Conservation (phyloP, 2,797 vertebrate genomes). For the Sebastiscus albofasciatus region DNA sequence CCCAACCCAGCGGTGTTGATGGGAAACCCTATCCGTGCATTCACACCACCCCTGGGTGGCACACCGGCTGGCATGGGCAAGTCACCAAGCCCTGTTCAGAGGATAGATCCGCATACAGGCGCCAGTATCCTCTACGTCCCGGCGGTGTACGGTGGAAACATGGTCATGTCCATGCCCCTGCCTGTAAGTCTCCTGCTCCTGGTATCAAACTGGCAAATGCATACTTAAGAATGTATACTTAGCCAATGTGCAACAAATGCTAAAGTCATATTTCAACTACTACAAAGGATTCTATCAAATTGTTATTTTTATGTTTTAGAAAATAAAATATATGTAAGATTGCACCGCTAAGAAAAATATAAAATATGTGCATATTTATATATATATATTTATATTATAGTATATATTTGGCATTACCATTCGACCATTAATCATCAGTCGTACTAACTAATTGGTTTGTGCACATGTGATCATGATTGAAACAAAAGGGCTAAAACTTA, state of each 20-base stretch:
- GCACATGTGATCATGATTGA: neutral
- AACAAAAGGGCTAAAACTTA: neutral
- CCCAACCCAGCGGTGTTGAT: slow-evolving; percentile 94
- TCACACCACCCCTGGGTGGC: slow-evolving; percentile 92
- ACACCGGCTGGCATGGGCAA: slow-evolving; percentile 91
- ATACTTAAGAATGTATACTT: neutral
- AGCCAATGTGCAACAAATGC: neutral
- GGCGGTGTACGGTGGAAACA: slow-evolving; percentile 97
- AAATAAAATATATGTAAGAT: neutral
- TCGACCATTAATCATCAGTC: neutral
- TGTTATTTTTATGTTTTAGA: neutral
- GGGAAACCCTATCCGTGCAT: slow-evolving; percentile 96
- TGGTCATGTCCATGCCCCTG: slow-evolving; percentile 99
- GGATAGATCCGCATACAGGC: slow-evolving; percentile 97
- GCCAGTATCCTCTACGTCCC: slow-evolving; percentile 98
- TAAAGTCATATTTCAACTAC: neutral
- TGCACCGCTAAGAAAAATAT: neutral
- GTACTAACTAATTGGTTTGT: neutral
- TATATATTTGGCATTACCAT: neutral
- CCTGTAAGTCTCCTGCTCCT: slow-evolving; percentile 85
- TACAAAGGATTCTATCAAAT: neutral
- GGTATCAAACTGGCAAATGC: neutral
- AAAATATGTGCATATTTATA: neutral
- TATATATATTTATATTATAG: no score
- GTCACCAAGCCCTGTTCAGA: slow-evolving; percentile 98